phyloP scores from a whole-genome alignment of 35 echinoderm and acorn worm genomes.

The Lytechinus pictus region DNA sequence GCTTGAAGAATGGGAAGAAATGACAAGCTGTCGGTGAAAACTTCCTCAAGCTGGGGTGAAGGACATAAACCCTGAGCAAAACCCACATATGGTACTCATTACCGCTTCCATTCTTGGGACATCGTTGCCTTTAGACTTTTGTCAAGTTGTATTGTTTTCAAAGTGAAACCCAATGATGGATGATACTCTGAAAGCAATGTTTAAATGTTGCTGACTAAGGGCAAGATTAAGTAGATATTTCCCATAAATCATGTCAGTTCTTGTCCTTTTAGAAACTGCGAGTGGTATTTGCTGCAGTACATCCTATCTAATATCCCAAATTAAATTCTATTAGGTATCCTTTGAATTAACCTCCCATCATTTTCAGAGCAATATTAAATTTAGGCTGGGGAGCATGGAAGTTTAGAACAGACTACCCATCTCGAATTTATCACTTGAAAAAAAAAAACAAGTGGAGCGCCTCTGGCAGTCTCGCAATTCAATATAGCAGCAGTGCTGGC shows the following conservation, averaged over 20 bases:
- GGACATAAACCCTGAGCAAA: background rate
- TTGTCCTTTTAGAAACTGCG: background rate
- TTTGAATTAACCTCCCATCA: no score
- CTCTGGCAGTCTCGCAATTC: no score
- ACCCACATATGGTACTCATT: background rate
- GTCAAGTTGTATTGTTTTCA: background rate
- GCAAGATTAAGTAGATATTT: background rate
- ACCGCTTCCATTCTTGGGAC: background rate
- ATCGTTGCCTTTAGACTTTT: background rate
- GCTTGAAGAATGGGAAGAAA: background rate
- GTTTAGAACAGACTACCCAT: no score
- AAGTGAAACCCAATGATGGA: background rate
- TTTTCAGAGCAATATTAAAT: no score
- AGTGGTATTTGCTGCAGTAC: background rate
- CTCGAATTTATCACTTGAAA: no score
- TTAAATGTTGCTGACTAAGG: background rate
- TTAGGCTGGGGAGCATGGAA: no score
- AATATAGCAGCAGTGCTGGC: no score
- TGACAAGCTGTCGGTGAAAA: background rate
- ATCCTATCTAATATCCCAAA: background rate
- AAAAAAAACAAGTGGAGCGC: no score
- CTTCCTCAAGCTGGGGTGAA: background rate
- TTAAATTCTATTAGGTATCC: no score
- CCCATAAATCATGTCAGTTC: background rate
- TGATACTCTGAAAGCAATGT: background rate